Conservation (phyloP, 2,888 invertebrate genomes). For the Lasioglossum malachurum region DNA sequence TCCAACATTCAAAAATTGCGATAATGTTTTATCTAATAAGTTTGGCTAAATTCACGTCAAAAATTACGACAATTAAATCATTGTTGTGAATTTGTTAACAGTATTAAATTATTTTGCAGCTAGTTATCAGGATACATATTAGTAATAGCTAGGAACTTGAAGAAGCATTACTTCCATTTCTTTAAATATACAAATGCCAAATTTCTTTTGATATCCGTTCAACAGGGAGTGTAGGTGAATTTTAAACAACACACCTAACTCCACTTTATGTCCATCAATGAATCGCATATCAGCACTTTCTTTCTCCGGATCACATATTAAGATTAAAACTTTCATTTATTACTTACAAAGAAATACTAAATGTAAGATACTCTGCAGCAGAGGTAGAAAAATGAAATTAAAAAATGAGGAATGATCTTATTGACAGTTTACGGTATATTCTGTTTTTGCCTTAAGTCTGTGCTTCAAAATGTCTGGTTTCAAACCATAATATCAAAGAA, state of each 20-base stretch:
- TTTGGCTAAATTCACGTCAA: slow-evolving; percentile 48
- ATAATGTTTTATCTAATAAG: slow-evolving; percentile 46
- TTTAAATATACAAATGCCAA: slow-evolving; percentile 68
- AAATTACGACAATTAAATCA: slow-evolving; percentile 60
- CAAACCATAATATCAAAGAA: slow-evolving; percentile 49
- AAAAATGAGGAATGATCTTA: slow-evolving; percentile 59
- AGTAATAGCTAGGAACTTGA: slow-evolving; percentile 81
- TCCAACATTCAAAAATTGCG: slow-evolving; percentile 44
- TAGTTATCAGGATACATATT: slow-evolving; percentile 71
- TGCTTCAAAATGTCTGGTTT: slow-evolving; percentile 15
- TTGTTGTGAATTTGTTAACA: slow-evolving; percentile 60
- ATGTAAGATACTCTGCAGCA: slow-evolving; percentile 49
- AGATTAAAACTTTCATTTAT: slow-evolving; percentile 54
- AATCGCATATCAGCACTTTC: slow-evolving; percentile 59
- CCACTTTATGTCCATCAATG: slow-evolving; percentile 44
- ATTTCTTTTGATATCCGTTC: slow-evolving; percentile 61
- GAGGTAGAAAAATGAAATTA: slow-evolving; percentile 66
- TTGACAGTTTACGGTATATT: slow-evolving; percentile 45
- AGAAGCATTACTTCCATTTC: slow-evolving; percentile 75
- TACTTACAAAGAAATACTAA: slow-evolving; percentile 61
- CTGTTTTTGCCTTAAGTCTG: slow-evolving; percentile 28
- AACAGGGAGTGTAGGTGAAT: slow-evolving; percentile 52
- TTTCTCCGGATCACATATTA: slow-evolving; percentile 64
- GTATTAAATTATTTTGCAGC: slow-evolving; percentile 67
- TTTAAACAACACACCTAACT: slow-evolving; percentile 51